Evolutionary conservation across 2,113 vertebrate species (phyloP).

Genomic region (Tetrao urogallus): DNA sequence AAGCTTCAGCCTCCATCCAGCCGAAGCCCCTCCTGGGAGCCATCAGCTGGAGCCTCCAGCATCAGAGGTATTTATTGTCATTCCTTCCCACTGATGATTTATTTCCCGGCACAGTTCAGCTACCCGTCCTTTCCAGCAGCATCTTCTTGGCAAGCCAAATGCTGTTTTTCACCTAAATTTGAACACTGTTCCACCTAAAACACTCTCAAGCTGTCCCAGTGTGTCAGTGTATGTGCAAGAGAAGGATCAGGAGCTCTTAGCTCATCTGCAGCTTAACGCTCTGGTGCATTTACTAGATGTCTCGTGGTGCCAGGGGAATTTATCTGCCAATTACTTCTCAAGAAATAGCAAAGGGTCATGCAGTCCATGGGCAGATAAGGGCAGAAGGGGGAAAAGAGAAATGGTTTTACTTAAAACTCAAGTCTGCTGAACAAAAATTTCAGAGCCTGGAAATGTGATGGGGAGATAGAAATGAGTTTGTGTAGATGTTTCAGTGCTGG

Average conservation of each 20-base stretch:
- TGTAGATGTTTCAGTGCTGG: not conserved
- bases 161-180: not conserved
- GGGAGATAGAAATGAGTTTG: not conserved
- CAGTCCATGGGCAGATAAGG: not conserved
- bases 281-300: not conserved
- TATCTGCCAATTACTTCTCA: slow-evolving; percentile 35
- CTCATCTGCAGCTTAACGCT: not conserved
- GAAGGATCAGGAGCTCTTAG: not conserved
- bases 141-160: not conserved
- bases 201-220: not conserved
- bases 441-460: not conserved
- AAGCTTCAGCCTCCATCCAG: not conserved
- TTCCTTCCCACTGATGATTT: not conserved
- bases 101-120: not conserved
- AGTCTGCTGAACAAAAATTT: not conserved
- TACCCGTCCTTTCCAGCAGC: not conserved
- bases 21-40: not conserved
- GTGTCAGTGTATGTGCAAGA: accelerated
- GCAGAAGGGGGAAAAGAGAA: not conserved
- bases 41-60: not conserved
- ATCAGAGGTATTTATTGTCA: not conserved
- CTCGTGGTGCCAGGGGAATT: not conserved
- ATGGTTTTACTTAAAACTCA: slow-evolving; percentile 1
- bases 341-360: not conserved
- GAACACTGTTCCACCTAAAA: not conserved